Base-by-base conservation (phyloP, 1,140 invertebrate genomes). In the Bombus polaris region DNA sequence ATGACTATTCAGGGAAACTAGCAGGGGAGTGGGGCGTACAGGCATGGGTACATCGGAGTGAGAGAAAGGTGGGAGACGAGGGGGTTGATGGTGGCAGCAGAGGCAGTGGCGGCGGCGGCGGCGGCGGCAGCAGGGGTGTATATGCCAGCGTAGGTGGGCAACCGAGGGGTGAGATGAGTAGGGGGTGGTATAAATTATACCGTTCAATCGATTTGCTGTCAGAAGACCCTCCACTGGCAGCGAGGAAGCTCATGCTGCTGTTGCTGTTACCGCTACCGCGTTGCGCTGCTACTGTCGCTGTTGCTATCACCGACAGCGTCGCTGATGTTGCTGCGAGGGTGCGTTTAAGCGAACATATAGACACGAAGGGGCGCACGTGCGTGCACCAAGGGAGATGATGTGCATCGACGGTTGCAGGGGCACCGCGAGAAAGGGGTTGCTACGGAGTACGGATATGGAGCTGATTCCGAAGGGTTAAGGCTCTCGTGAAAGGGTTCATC, bases 171-270 rank as follows among this genome's bases (percentile, higher is more conserved):
- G 83, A 84, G 86, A 89, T 83, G 83, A 91, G 87, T 87, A 91
- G 93, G 92, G 94, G 94, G 94, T 94, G 94, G 94, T 95, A 95
- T 95, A 94, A 95, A 95, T 95, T 95, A 95, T 95, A 95, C 94
- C 94, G 94, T 95, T 94, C 94, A 91, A 95, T 95, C 95, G 95
- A 95, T 95, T 95, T 95, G 88, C 94, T 95, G 94, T 95, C 95
- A 95, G 92, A 93, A 93, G 94, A 94, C 93, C 93, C 93, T 94
- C 93, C 86, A 90, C 91, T 92, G 91, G 89, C 89, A 89, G 72
- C 87, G 85, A 89, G 91, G 85, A 87, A 87, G 85, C 87, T 89
- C 89, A 72, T 84, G 77, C 83, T 71, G 83, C 77, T 73, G 80
- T 86, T 89, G 81, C 83, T 86, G 74, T 78, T 84, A 71, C 74